Conservation (phyloP, 1,140 invertebrate genomes). For the Mactra quadrangularis region DNA sequence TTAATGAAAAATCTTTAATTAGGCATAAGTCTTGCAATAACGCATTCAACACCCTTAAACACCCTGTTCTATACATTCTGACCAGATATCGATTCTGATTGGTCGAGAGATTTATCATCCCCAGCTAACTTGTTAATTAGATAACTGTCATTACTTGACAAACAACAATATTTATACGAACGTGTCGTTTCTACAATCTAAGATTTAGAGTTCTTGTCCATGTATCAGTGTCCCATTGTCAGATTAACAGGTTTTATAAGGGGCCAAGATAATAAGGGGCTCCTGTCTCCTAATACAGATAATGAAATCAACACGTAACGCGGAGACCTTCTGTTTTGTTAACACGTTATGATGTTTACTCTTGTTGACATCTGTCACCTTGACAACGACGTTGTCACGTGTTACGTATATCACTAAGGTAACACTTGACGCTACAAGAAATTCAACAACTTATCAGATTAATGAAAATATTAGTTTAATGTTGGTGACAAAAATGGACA, state of each 20-base stretch:
- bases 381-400: constrained; percentile 35
- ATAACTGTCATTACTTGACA: too few relatives aligned
- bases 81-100: too few relatives aligned
- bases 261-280: constrained; percentile 9
- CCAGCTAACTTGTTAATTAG: too few relatives aligned
- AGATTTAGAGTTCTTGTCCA: constrained; percentile 5
- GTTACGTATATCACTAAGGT: constrained; percentile 58
- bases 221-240: background rate
- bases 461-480: too few relatives aligned
- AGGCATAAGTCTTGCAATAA: too few relatives aligned
- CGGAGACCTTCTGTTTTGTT: constrained; percentile 56
- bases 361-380: constrained; percentile 59
- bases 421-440: background rate
- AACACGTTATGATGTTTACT: constrained; percentile 48
- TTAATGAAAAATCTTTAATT: too few relatives aligned
- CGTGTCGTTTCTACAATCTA: too few relatives aligned
- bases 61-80: too few relatives aligned
- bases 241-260: constrained; percentile 16
- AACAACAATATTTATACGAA: too few relatives aligned
- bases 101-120: too few relatives aligned
- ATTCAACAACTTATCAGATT: background rate
- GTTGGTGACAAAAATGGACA: too few relatives aligned
- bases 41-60: too few relatives aligned
- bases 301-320: constrained; percentile 46
- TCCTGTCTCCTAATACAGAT: constrained; percentile 23